A percentile compares a stretch with the other conserved stretches of the same genome.
Conservation (phyloP, 2,888 invertebrate genomes). For the Latrodectus hesperus region DNA sequence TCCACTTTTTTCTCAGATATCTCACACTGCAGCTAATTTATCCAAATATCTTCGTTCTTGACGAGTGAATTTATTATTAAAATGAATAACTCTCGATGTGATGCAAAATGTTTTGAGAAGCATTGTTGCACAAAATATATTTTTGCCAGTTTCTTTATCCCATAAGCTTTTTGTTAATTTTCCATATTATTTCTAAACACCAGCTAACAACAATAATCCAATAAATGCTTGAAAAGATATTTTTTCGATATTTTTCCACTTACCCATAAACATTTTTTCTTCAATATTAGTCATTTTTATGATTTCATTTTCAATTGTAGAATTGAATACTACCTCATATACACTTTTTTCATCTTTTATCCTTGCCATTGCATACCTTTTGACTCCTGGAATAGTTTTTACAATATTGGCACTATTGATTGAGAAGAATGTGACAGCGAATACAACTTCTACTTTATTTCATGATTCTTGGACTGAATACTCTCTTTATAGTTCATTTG, state of each 20-base stretch:
- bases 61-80: too few relatives aligned
- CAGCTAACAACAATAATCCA: conserved; percentile 27
- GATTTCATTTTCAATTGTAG: conserved; percentile 34
- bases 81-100: background rate
- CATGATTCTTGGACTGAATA: background rate
- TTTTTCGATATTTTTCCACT: background rate
- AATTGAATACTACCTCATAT: conserved; percentile 35
- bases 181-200: background rate
- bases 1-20: background rate
- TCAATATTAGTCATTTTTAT: background rate
- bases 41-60: background rate
- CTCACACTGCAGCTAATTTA: background rate
- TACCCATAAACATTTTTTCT: background rate
- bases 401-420: conserved; percentile 23
- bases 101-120: background rate
- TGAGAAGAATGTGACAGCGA: conserved; percentile 1
- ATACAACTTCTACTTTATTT: background rate
- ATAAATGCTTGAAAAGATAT: conserved; percentile 24
- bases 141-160: background rate
- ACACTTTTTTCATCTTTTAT: background rate
- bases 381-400: conserved; percentile 29
- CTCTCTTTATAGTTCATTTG: conserved; percentile 3
- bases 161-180: background rate
- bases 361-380: conserved; percentile 21
- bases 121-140: conserved; percentile 10